Base-by-base conservation (phyloP, 2,113 vertebrate species). In the Heterocephalus glaber region DNA sequence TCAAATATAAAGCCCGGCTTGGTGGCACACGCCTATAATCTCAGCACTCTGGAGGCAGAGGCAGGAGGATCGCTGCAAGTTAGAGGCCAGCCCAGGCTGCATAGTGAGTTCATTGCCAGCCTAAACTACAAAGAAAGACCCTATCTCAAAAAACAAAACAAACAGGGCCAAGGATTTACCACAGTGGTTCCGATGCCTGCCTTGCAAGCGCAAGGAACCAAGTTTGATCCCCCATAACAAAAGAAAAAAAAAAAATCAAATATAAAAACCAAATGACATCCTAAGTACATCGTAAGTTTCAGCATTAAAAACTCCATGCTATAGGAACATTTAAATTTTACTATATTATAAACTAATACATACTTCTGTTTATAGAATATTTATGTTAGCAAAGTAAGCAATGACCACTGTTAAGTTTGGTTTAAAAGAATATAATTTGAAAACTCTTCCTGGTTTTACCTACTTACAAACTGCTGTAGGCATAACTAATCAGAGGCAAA, bases 341-440 rank as follows among this genome's bases (percentile, higher is more conserved):
- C 38, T 82, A 1, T 47, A 76, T 80, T 95, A 72, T 74, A 92
- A 65, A 94, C 4, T 84, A 52, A 13, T 38, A 89, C 2, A 77
- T 80, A 86, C 86, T 13, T 14, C 80, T 76, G 41, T 91, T 82
- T 89, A 7, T 63, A 89, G 33, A 89, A 70, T 89, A 92, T 68
- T 65, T 85, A 88, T 61, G 86, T 95, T 72, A 83, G 38, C 61
- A 80, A 88, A 92, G 76, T 88, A 85, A 85, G 54, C 79, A 77
- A 90, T n/a, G 17, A 81, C 24, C n/a, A 86, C 14, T 47, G 1
- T 61, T 63, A 96, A 68, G 20, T 93, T 54, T 26, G 11, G 49
- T 19, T 90, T 88, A 74, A 89, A 76, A 26, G 17, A 86, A 74
- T 74, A 94, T 16, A 95, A 90, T 11, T 74, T 52, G 10, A 79